Conservation (phyloP, 1,140 invertebrate genomes). For the Pomacea maculata region DNA sequence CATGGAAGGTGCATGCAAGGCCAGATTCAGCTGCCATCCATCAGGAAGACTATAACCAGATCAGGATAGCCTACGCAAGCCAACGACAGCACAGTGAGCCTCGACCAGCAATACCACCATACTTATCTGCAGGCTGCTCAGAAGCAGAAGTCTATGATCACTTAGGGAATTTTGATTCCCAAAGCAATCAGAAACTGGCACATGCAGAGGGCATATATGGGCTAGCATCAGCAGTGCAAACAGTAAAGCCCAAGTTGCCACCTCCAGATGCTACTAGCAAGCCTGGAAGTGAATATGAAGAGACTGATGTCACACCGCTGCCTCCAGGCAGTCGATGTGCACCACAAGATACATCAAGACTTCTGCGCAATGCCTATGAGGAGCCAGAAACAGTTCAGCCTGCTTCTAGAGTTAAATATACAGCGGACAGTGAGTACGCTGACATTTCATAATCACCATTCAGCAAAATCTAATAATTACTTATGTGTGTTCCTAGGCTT, state of each 20-base stretch:
- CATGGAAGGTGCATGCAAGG: conserved; percentile 21
- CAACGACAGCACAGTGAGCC: neutral
- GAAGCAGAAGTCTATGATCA: conserved; percentile 12
- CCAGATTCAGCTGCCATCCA: conserved; percentile 12
- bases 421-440: neutral
- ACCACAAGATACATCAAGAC: neutral
- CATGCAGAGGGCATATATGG: conserved; percentile 25
- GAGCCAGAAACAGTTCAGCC: neutral
- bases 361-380: neutral
- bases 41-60: conserved; percentile 24
- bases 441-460: no score
- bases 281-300: conserved; percentile 16
- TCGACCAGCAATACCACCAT: neutral
- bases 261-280: neutral
- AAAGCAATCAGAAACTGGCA: neutral
- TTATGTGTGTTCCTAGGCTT: no score
- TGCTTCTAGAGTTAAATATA: neutral
- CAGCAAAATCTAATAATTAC: no score
- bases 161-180: neutral
- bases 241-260: neutral
- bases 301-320: neutral
- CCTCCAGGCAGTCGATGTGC: neutral
- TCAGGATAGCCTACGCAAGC: conserved; percentile 18
- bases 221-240: conserved; percentile 11
- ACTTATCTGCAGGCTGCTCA: neutral